Evolutionary conservation across 2,888 invertebrate genomes (phyloP), one percentile per base, ranked within the genome.

Genomic region (Hipparchia semele): DNA sequence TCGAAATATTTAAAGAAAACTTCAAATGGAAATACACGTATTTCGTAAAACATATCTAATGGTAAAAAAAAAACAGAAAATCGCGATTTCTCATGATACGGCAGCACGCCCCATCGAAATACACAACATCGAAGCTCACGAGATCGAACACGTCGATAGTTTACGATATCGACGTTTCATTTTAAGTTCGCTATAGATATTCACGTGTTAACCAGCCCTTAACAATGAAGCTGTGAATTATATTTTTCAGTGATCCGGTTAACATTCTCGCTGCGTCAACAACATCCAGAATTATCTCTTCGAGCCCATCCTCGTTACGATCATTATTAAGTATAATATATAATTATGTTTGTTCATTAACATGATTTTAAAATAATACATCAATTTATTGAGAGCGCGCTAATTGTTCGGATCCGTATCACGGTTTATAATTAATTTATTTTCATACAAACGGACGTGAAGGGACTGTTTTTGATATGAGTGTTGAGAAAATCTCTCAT

Each of bases 271-370:
- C 65, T 56, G 68, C 68, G 53, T 68, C 71, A 71, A 74, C 59
- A 71, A 59, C 45, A 64, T 71, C 68, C 64, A 72, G 65, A 68
- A 74, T 74, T 71, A 71, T 71, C 68, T 68, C 73, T 59, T 68
- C 71, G 68, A 23, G 46, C 54, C 54, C 64, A 62, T 59, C 64
- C 54, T 69, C 68, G 49, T 73, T 49, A 71, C 68, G 68, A 68
- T 71, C 65, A 72, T 74, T 74, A 74, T 74, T 74, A 74, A 74
- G 72, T 74, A 71, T 60, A 68, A 68, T 60, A 68, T 68, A 59
- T 68, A 68, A 68, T 68, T 60, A 60, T 72, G 74, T 71, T 71
- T 72, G 68, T 71, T 74, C 72, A 68, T 71, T 74, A 74, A 64
- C 45, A n/a, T 66, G 67, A 59, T 68, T 68, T 68, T 67, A 73